These are phyloP conservation scores for Struthidea cinerea DNA, from an alignment of 2,113 vertebrate species.

Conservation along the genomic window DNA sequence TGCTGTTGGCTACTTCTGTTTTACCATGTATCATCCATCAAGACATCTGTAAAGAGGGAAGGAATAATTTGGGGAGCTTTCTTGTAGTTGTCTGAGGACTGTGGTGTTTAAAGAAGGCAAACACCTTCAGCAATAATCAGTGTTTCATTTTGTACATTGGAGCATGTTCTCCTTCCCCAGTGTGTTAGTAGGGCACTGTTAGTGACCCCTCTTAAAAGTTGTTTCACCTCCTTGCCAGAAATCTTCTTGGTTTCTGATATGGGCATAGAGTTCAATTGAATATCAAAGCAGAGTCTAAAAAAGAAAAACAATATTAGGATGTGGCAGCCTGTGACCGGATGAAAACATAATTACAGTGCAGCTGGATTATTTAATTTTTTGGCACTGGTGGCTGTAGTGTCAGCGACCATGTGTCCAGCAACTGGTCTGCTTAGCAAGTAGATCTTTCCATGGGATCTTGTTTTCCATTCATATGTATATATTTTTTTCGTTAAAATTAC, in stretches of 20 bases:
- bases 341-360: not conserved
- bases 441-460: not conserved
- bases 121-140: not conserved
- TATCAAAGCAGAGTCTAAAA: not conserved
- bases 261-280: not conserved
- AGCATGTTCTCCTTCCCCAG: not conserved
- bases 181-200: not conserved
- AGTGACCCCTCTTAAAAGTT: not conserved
- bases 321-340: not conserved
- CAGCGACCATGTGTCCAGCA: not conserved
- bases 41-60: not conserved
- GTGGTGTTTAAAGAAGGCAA: not conserved
- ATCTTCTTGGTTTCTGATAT: not conserved
- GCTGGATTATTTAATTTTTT: slow-evolving; percentile 7
- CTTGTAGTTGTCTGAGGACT: not conserved
- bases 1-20: not conserved
- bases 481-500: not conserved
- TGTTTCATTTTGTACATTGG: not conserved
- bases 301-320: not conserved
- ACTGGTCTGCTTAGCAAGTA: not conserved
- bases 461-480: not conserved
- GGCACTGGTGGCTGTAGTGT: not conserved
- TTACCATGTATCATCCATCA: not conserved
- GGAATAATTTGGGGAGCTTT: not conserved
- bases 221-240: not conserved